Conservation (phyloP, 2,888 invertebrate genomes). For the Netelia fuscicornis region DNA sequence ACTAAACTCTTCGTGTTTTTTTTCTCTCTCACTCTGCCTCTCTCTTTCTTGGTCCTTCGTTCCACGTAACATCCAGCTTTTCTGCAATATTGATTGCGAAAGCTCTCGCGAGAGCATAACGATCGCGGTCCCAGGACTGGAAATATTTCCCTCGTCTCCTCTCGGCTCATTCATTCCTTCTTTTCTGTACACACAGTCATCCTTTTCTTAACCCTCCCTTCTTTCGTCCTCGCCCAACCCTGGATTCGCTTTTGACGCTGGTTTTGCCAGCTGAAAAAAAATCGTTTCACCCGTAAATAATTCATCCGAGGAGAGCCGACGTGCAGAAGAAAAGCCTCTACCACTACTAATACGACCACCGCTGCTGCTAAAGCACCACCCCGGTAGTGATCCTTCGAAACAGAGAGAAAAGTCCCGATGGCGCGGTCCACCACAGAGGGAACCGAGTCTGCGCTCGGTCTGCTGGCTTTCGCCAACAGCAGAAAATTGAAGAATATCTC, state of each 20-base stretch:
- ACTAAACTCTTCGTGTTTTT: slow-evolving; percentile 38
- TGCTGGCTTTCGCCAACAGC: slow-evolving; percentile 56
- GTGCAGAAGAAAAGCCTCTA: slow-evolving; percentile 45
- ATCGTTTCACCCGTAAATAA: slow-evolving; percentile 65
- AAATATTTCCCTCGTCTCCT: slow-evolving; percentile 64
- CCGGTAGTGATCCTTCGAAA: slow-evolving; percentile 27
- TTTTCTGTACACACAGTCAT: slow-evolving; percentile 12
- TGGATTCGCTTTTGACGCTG: slow-evolving; percentile 45
- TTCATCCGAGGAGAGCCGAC: slow-evolving; percentile 51
- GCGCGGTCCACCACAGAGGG: slow-evolving; percentile 16
- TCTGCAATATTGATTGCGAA: slow-evolving; percentile 82
- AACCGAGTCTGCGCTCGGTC: slow-evolving; percentile 53
- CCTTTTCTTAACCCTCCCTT: slow-evolving; percentile 27
- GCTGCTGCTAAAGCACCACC: not conserved
- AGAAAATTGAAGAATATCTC: slow-evolving; percentile 56
- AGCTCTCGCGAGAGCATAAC: slow-evolving; percentile 72
- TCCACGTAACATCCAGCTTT: slow-evolving; percentile 74
- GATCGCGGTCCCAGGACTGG: slow-evolving; percentile 70
- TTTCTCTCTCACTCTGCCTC: slow-evolving; percentile 19
- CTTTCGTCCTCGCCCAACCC: slow-evolving; percentile 8
- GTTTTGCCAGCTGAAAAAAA: slow-evolving; percentile 55
- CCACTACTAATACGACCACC: not conserved
- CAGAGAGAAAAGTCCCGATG: slow-evolving; percentile 37
- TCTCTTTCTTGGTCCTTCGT: not conserved
- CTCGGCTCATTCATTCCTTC: slow-evolving; percentile 61